Evolutionary conservation across 2,797 vertebrate species (phyloP), one percentile per base, ranked within the genome.

Genomic region (Pseudochirops cupreus): DNA sequence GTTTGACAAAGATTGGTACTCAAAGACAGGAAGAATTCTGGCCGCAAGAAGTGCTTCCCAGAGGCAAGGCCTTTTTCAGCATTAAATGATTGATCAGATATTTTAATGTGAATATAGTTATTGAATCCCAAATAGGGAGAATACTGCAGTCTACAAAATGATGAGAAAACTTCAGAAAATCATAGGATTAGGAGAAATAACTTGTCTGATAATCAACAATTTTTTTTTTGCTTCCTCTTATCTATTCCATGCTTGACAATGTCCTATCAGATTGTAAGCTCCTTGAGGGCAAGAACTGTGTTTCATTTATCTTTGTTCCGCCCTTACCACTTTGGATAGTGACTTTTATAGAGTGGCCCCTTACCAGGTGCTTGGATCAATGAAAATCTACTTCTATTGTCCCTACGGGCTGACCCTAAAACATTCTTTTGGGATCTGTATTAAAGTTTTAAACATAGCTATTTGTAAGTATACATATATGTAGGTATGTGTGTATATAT

Each of bases 231-330:
- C 74, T 62, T 62, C 31, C 31, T 82, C 24, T 74, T 74, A 82
- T 82, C 39, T 82, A 46, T 46, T 82, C 9, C 39, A 82, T 87
- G 74, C 39, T 87, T 87, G 39, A 87, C 21, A 50, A 50, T 87
- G 39, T 87, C 21, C 21, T 87, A 50, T 87, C 74, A 87, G 74
- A 87, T 87, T 87, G 74, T 87, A 87, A 87, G 74, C 74, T 87
- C 74, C 74, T 87, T 87, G 74, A 87, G 74, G 74, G 74, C 74
- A 87, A 87, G 74, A 50, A 87, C 21, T 87, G n/a, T 74, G 39
- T 87, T 87, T 87, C 50, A 87, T 50, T 87, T 50, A 87, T 26
- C 39, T 87, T 87, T 50, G 39, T 87, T 39, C 24, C n/a, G 46
- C 67, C 39, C 24, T 87, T 50, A 87, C 21, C 39, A 46, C 21